These are phyloP conservation scores for Anolis sagrei DNA, from an alignment of 2,113 vertebrate species.

Conservation along the genomic window DNA sequence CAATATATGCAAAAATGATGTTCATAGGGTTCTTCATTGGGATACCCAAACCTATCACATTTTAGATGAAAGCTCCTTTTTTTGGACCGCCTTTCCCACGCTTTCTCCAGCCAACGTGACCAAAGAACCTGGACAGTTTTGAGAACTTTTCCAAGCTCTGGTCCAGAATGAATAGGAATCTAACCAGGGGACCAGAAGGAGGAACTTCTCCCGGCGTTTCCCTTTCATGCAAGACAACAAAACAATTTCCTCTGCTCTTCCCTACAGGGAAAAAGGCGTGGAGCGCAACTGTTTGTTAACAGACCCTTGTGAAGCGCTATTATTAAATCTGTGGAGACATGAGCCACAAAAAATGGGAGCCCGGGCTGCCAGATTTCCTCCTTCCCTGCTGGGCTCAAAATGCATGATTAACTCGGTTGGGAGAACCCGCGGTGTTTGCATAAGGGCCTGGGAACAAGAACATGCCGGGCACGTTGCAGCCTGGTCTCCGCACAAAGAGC, in stretches of 20 bases:
- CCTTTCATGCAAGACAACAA: neutral
- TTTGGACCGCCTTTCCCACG: no score
- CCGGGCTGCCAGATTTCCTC: neutral
- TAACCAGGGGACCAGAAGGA: neutral
- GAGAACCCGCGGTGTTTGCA: neutral
- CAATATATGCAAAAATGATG: no score
- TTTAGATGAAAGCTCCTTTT: no score
- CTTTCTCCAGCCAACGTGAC: no score
- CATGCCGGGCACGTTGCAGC: accelerated
- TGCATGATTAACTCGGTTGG: neutral
- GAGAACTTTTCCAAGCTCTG: no score
- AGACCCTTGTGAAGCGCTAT: neutral
- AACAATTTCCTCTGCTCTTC: neutral
- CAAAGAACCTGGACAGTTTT: no score
- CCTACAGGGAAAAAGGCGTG: neutral
- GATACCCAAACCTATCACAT: no score
- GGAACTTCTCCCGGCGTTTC: neutral
- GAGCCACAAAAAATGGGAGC: neutral
- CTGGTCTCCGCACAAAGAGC: no score
- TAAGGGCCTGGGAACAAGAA: neutral
- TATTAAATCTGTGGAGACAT: neutral
- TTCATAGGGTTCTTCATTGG: no score
- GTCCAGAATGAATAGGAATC: no score
- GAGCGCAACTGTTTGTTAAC: neutral
- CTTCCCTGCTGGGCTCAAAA: conserved; percentile 1